Conservation (phyloP, 2,797 vertebrate genomes). For the Falco naumanni region DNA sequence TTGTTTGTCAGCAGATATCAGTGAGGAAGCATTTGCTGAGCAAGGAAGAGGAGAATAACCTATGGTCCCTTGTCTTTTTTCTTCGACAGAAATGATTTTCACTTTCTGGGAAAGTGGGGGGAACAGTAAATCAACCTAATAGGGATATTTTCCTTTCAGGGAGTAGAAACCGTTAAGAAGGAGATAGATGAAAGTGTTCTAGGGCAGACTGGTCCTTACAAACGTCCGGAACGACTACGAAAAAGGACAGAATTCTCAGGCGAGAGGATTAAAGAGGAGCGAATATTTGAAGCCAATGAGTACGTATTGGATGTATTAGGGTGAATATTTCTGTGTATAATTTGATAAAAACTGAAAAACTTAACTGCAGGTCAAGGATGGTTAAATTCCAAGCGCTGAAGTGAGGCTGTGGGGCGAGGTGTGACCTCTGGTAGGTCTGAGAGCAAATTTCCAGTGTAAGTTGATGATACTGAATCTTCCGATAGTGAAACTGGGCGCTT, state of each 20-base stretch:
- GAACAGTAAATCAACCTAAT: rapidly evolving
- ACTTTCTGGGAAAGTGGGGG: neutral
- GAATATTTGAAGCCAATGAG: constrained; percentile 92
- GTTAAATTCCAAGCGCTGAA: neutral
- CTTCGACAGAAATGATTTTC: neutral
- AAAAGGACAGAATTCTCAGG: constrained; percentile 92
- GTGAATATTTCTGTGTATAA: rapidly evolving
- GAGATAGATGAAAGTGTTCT: constrained; percentile 88
- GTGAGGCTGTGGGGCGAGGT: neutral
- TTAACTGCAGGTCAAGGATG: neutral
- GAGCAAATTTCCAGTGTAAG: neutral
- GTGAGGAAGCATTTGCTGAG: neutral
- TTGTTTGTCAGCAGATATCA: neutral
- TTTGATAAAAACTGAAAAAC: neutral
- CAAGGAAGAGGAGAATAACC: neutral
- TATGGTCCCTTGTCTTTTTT: neutral
- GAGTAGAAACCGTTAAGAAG: constrained; percentile 92
- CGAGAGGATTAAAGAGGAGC: constrained; percentile 81
- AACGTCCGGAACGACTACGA: constrained; percentile 85
- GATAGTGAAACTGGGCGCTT: neutral
- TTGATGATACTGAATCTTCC: rapidly evolving
- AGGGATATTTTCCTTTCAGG: constrained; percentile 72
- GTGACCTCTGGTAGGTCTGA: neutral
- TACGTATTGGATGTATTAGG: constrained; percentile 65
- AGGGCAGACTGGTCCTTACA: constrained; percentile 88